Base-by-base conservation (phyloP, 2,113 vertebrate genomes). In the Lagopus muta region DNA sequence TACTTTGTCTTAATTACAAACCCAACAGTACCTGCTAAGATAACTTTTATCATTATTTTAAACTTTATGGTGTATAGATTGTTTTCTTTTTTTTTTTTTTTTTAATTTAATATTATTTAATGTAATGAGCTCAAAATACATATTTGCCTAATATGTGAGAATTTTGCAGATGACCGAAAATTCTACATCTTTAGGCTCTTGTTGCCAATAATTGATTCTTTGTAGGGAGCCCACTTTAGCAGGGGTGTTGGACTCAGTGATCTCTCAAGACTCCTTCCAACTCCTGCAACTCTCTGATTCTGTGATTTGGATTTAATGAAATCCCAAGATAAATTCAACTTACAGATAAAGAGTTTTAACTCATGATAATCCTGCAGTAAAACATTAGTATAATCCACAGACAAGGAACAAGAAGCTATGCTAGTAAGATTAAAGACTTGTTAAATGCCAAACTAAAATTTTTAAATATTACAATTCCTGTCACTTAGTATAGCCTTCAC, bases 241-340 rank as follows among this genome's bases (percentile, higher is more conserved):
- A 30, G 52, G 15, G 27, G 27, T 1, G 5, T 54, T 17, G 15
- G 52, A 30, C 27, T 30, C 27, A 28, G 4, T 17, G 52, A 17
- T 54, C 52, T 54, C 27, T 30, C 52, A 54, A 28, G 25, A 27
- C 16, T 28, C 27, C 27, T 54, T 54, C 52, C 15, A 30, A 54
- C 52, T 54, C 8, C 52, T 54, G 27, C 52, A 54, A 54, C 8
- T 54, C 27, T 54, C 14, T 54, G 52, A 54, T 15, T 54, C 52
- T 54, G 50, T 52, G 52, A 54, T 82, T 84, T 91, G 74, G 22
- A 94, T 80, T 89, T 91, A 62, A 86, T 60, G 58, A 89, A 93
- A 78, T 74, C 30, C 8, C 64, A 38, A 0, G 1, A 69, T 66
- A 91, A 80, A 58, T 58, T 76, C 52, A 85, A 24, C 0, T 79